Base-by-base conservation (phyloP, 2,888 invertebrate genomes). In the Drosophila prolongata region DNA sequence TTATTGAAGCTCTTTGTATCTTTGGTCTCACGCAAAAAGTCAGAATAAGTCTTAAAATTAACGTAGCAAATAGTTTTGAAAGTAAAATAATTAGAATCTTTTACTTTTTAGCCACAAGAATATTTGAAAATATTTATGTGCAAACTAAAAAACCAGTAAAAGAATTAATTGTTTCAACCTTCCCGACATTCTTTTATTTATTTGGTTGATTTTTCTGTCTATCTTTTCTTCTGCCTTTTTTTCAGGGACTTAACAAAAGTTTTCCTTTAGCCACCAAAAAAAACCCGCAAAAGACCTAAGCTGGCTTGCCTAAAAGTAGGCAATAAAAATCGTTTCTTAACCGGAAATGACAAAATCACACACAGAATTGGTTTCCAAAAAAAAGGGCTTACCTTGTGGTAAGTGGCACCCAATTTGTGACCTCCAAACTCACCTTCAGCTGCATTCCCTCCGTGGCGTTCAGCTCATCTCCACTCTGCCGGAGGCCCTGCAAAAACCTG, bases 391-490 rank as follows among this genome's bases (percentile, higher is more conserved):
- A 43, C 43, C 19, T 30, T 53, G n/a, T 34, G 19, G 35, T 42
- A 19, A 60, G 60, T 50, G 62, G 40, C 47, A 58, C 58, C 58
- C 53, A 53, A 58, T 58, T 53, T 53, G 50, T 38, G 60, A 64
- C 24, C 47, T 37, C 43, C 11, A 44, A 19, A 87, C 91, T 90
- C 88, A 92, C 92, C 90, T 92, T 92, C 78, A 92, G 81, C 88
- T 92, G 92, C 91, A 92, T 92, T 85, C 91, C 92, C 86, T 92
- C 92, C 68, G 87, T 89, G 65, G 91, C 92, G 79, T 90, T 91
- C 59, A 92, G 89, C 73, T 92, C 92, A 78, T 91, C 92, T 62
- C 89, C 91, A 72, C 89, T 91, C 60, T 92, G 92, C 74, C 92
- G 88, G 61, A 92, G 85, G 60, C 92, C 92, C 71, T 91, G 91